These are phyloP conservation scores for Machaerirhynchus nigripectus DNA, from an alignment of 2,113 vertebrate species.

Conservation along the genomic window DNA sequence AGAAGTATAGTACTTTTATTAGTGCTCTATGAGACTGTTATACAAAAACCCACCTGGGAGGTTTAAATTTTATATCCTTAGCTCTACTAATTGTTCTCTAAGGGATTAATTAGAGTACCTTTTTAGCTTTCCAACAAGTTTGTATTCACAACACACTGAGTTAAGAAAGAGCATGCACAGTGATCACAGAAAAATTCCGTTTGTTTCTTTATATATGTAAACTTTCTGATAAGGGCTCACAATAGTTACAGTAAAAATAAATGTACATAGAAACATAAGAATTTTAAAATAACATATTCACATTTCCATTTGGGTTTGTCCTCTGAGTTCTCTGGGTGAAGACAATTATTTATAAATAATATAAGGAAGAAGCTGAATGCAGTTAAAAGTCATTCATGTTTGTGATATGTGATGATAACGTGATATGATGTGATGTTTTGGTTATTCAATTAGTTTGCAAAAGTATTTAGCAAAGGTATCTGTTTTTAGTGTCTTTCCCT, in stretches of 20 bases:
- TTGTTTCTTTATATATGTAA: conserved; percentile 44
- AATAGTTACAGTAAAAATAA: background rate
- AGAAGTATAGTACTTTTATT: conserved; percentile 47
- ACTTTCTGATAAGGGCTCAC: background rate
- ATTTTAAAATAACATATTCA: background rate
- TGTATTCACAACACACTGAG: conserved; percentile 20
- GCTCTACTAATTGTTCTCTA: conserved; percentile 67
- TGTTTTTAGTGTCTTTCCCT: background rate
- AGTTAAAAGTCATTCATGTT: background rate
- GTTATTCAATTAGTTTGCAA: background rate
- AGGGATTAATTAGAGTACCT: conserved; percentile 71
- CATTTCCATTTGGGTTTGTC: background rate
- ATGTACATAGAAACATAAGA: background rate
- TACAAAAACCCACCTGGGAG: conserved; percentile 48
- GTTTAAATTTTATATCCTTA: conserved; percentile 56
- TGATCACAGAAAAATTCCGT: background rate
- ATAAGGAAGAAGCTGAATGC: background rate
- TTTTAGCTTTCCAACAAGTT: conserved; percentile 56
- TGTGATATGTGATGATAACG: too few species aligned
- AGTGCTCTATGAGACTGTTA: conserved; percentile 25
- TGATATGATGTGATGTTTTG: too few species aligned
- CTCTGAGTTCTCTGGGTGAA: background rate
- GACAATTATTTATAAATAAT: background rate
- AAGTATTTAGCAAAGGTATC: background rate
- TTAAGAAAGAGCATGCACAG: conserved; percentile 22